A percentile compares a stretch with the other conserved stretches of the same genome.
Evolutionary conservation across 2,888 invertebrate species (phyloP).

Genomic region (Laothoe populi): DNA sequence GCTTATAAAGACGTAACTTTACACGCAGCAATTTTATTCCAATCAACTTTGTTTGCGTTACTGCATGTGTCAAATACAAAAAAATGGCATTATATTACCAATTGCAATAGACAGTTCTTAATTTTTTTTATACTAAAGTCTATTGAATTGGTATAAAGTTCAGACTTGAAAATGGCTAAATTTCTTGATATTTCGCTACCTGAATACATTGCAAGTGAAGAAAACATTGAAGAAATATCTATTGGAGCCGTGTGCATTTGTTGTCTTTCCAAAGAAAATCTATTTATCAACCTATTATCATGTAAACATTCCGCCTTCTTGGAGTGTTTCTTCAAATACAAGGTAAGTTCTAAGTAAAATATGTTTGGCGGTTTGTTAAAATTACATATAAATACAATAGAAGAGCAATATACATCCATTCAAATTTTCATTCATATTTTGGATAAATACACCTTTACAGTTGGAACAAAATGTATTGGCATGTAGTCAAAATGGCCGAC

Average conservation of each 20-base stretch:
- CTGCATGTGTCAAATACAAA: no score
- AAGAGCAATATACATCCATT: neutral
- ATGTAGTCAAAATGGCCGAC: constrained; percentile 49
- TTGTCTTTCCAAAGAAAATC: constrained; percentile 50
- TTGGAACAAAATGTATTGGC: constrained; percentile 50
- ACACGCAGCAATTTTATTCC: neutral
- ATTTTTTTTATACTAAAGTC: neutral
- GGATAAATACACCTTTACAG: constrained; percentile 42
- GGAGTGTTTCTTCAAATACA: constrained; percentile 44
- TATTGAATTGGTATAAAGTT: neutral
- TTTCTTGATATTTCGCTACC: constrained; percentile 33
- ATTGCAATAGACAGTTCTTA: neutral
- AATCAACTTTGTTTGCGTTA: no score
- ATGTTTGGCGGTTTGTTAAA: neutral
- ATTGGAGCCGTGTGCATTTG: constrained; percentile 49
- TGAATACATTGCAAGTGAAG: constrained; percentile 14
- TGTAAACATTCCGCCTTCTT: constrained; percentile 60
- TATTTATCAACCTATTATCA: constrained; percentile 46
- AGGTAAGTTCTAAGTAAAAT: constrained; percentile 46
- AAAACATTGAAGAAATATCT: neutral
- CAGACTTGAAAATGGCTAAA: constrained; percentile 34
- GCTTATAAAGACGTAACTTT: neutral
- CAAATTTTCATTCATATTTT: constrained; percentile 28
- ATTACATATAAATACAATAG: neutral
- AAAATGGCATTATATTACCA: neutral